A percentile compares a stretch with the other conserved stretches of the same genome.
These are phyloP conservation scores for Lanius ludovicianus DNA, from an alignment of 2,113 vertebrate species.

Conservation along the genomic window DNA sequence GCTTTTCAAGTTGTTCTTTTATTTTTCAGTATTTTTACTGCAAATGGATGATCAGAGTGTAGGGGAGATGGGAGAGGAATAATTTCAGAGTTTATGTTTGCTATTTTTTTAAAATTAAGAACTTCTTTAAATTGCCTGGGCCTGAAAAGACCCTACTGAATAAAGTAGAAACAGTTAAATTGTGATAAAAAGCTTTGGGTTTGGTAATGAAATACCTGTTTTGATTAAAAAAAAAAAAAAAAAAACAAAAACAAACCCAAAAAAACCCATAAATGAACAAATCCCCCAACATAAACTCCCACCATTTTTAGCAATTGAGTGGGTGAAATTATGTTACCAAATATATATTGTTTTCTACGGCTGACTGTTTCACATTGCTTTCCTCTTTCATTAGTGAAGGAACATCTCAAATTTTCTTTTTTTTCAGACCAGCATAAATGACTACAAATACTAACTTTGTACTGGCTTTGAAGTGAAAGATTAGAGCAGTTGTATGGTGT, in stretches of 20 bases:
- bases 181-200: not conserved
- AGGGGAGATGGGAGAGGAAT: not conserved
- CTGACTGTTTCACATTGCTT: not conserved
- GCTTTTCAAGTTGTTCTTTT: not conserved
- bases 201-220: not conserved
- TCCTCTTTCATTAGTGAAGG: not conserved
- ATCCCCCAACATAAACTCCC: not conserved
- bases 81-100: not conserved
- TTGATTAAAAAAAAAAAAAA: not conserved
- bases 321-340: not conserved
- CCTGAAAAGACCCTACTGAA: not conserved
- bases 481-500: not conserved
- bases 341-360: not conserved
- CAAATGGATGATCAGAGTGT: not conserved
- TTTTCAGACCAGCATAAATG: not conserved
- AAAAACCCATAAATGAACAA: not conserved
- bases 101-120: not conserved
- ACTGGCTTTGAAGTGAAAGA: not conserved
- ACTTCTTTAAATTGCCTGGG: not conserved
- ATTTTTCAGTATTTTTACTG: not conserved
- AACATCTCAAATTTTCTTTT: not conserved
- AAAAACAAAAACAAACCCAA: not conserved
- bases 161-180: not conserved
- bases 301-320: not conserved
- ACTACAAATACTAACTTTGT: not conserved